These are phyloP conservation scores for Drosophila pectinifera DNA, from an alignment of 1,140 invertebrate genomes.

Conservation along the genomic window DNA sequence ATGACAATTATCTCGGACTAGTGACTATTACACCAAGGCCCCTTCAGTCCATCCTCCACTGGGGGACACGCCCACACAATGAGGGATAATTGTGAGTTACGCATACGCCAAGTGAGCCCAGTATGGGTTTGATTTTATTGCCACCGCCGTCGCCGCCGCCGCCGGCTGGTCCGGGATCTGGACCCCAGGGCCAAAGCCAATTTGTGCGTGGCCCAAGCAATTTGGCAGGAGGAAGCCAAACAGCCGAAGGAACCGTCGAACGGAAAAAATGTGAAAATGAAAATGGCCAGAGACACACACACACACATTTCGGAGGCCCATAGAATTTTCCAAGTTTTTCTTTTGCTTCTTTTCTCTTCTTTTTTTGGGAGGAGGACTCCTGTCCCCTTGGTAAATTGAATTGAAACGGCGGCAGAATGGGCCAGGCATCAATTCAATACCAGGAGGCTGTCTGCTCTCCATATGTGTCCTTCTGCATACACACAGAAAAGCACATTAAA, in stretches of 20 bases:
- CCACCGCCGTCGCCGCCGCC: constrained; percentile 37
- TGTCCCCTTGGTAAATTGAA: constrained; percentile 54
- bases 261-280: constrained; percentile 37
- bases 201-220: constrained; percentile 64
- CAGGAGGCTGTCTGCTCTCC: constrained; percentile 31
- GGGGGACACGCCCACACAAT: constrained; percentile 69
- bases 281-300: constrained; percentile 43
- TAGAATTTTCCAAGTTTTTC: constrained; percentile 50
- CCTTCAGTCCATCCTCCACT: neutral
- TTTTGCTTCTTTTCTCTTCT: constrained; percentile 7
- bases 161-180: constrained; percentile 6
- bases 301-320: constrained; percentile 36
- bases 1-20: constrained; percentile 71
- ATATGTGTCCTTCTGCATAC: constrained; percentile 48
- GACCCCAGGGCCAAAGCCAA: constrained; percentile 49
- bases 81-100: constrained; percentile 78
- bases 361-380: constrained; percentile 25
- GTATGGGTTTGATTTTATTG: constrained; percentile 74
- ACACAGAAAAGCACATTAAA: too few species aligned
- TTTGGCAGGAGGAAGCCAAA: constrained; percentile 64
- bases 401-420: constrained; percentile 36
- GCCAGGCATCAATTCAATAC: constrained; percentile 48
- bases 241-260: constrained; percentile 18
- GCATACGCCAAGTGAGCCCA: constrained; percentile 68
- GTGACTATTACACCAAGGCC: constrained; percentile 46